Evolutionary conservation across 2,113 vertebrate genomes (phyloP).

Genomic region (Hippocampus guttulatus): DNA sequence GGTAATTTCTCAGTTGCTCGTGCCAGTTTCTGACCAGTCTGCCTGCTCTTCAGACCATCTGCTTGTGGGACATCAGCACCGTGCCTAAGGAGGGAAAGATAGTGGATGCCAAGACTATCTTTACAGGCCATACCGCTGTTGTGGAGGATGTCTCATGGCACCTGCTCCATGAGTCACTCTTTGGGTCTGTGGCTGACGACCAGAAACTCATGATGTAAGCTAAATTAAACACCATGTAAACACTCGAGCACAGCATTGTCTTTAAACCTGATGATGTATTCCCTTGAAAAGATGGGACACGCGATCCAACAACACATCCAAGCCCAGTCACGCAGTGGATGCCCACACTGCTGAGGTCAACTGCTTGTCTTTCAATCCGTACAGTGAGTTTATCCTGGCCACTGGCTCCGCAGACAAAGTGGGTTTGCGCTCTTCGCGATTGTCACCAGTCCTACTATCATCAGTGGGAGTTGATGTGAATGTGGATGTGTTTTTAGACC

Average conservation of each 20-base stretch:
- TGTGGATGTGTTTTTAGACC: constrained; percentile 71
- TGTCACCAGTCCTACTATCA: background rate
- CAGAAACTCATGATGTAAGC: constrained; percentile 98
- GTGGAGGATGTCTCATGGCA: constrained; percentile 98
- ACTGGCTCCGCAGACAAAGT: constrained; percentile 97
- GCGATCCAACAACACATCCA: constrained; percentile 95
- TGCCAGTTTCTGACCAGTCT: background rate
- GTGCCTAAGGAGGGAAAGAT: constrained; percentile 97
- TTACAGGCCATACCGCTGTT: constrained; percentile 94
- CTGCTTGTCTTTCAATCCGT: constrained; percentile 96
- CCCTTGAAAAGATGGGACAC: constrained; percentile 85
- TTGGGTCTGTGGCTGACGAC: constrained; percentile 96
- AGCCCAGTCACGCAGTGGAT: constrained; percentile 95
- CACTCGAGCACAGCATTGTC: too few species aligned
- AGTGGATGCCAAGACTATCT: constrained; percentile 97
- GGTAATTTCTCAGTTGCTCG: background rate
- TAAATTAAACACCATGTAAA: constrained; percentile 13
- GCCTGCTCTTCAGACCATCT: constrained; percentile 83
- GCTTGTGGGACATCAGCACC: constrained; percentile 96
- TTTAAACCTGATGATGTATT: background rate
- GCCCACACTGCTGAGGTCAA: constrained; percentile 98
- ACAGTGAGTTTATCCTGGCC: constrained; percentile 96
- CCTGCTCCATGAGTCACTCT: constrained; percentile 90
- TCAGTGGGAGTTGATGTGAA: background rate
- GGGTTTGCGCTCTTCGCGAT: background rate